Evolutionary conservation across 2,888 invertebrate species (phyloP).

Genomic region (Lagria hirta): DNA sequence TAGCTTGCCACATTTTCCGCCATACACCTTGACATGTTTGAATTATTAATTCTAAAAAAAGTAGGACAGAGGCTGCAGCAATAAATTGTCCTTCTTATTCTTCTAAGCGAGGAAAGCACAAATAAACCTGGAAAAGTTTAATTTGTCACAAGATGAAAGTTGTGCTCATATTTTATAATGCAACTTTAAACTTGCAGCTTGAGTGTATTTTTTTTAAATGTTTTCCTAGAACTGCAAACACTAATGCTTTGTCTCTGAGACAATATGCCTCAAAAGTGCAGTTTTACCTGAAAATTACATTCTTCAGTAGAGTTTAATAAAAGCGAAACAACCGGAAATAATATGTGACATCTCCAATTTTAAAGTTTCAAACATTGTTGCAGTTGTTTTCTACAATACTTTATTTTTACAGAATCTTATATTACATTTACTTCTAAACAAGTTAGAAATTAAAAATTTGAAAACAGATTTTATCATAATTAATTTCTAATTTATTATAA

Average conservation of each 20-base stretch:
- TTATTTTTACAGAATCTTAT: too few species aligned
- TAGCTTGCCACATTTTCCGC: conserved; percentile 17
- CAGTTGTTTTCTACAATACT: too few species aligned
- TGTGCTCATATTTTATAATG: conserved; percentile 19
- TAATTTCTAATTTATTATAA: too few species aligned
- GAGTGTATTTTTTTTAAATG: conserved; percentile 12
- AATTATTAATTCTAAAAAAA: conserved; percentile 20
- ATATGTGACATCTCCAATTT: too few species aligned
- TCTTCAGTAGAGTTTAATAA: too few species aligned
- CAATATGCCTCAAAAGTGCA: conserved; percentile 9
- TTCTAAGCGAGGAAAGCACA: conserved; percentile 8
- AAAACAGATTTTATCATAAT: too few species aligned
- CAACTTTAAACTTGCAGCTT: conserved; percentile 9
- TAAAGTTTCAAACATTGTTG: too few species aligned
- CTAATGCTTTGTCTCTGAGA: conserved; percentile 3
- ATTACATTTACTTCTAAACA: too few species aligned
- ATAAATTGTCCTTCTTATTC: conserved; percentile 18
- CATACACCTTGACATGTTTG: conserved; percentile 18
- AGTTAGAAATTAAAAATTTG: too few species aligned
- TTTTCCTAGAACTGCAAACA: conserved; percentile 10
- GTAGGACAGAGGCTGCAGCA: conserved; percentile 1
- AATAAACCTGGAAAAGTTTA: conserved; percentile 24
- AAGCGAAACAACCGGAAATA: too few species aligned
- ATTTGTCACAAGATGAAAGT: conserved; percentile 22
- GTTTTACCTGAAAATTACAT: conserved; percentile 10